These are phyloP conservation scores for Tachina lurida DNA, from an alignment of 2,888 invertebrate species.

Conservation along the genomic window DNA sequence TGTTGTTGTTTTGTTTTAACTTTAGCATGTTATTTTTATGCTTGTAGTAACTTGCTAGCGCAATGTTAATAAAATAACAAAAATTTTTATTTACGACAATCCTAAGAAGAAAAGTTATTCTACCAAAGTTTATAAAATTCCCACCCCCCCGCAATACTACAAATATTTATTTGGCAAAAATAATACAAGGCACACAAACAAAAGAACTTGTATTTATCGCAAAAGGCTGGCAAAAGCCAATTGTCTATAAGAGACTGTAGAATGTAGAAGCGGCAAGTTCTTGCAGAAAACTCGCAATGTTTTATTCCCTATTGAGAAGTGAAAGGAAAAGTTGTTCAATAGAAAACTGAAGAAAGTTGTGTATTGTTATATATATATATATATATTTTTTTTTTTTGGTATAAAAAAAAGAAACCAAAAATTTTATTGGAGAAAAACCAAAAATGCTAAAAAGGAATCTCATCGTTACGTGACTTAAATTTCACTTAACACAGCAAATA, in stretches of 20 bases:
- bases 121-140: slow-evolving; percentile 51
- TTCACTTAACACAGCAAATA: slow-evolving; percentile 46
- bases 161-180: slow-evolving; percentile 53
- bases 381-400: neutral
- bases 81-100: slow-evolving; percentile 81
- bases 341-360: slow-evolving; percentile 54
- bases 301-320: slow-evolving; percentile 77
- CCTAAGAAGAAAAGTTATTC: slow-evolving; percentile 70
- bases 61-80: slow-evolving; percentile 68
- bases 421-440: neutral
- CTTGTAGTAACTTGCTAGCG: slow-evolving; percentile 36
- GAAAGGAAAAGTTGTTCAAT: slow-evolving; percentile 79
- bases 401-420: neutral
- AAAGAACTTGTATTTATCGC: slow-evolving; percentile 17
- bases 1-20: slow-evolving; percentile 27
- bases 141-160: too few species aligned
- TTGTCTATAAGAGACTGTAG: slow-evolving; percentile 38
- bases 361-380: slow-evolving; percentile 32
- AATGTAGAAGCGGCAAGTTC: neutral
- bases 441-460: slow-evolving; percentile 16
- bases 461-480: slow-evolving; percentile 69
- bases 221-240: slow-evolving; percentile 53
- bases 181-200: slow-evolving; percentile 35
- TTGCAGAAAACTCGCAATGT: neutral
- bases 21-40: slow-evolving; percentile 31